Evolutionary conservation across 2,888 invertebrate genomes (phyloP).

Genomic region (Folsomia manolachei): DNA sequence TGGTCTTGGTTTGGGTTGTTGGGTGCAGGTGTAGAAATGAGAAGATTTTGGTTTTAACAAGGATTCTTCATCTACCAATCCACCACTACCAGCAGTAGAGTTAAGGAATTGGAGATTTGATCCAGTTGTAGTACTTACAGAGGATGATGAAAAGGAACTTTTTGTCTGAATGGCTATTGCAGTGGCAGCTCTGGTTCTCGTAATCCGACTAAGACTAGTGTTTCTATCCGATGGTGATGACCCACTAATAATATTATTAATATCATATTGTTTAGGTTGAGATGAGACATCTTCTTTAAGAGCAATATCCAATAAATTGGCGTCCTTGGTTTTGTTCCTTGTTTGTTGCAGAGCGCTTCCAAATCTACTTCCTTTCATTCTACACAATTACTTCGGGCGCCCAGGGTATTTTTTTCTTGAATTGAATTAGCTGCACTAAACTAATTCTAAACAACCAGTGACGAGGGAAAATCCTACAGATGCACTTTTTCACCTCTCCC

Average conservation of each 20-base stretch:
- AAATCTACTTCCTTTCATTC: constrained; percentile 6
- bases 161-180: background rate
- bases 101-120: too few species aligned
- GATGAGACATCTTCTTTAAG: background rate
- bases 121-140: too few species aligned
- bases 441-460: background rate
- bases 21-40: background rate
- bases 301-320: background rate
- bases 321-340: background rate
- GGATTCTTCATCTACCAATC: too few species aligned
- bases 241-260: background rate
- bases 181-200: background rate
- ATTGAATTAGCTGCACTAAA: background rate
- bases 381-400: background rate
- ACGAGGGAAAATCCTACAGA: background rate
- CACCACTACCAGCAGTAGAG: too few species aligned
- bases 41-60: background rate
- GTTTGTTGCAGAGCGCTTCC: background rate
- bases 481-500: background rate
- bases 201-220: too few species aligned
- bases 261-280: background rate
- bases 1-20: constrained; percentile 17
- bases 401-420: too few species aligned
- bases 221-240: too few species aligned
- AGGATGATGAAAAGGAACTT: background rate